Evolutionary conservation across 1,140 invertebrate genomes (phyloP).

Genomic region (Chlorops oryzae): DNA sequence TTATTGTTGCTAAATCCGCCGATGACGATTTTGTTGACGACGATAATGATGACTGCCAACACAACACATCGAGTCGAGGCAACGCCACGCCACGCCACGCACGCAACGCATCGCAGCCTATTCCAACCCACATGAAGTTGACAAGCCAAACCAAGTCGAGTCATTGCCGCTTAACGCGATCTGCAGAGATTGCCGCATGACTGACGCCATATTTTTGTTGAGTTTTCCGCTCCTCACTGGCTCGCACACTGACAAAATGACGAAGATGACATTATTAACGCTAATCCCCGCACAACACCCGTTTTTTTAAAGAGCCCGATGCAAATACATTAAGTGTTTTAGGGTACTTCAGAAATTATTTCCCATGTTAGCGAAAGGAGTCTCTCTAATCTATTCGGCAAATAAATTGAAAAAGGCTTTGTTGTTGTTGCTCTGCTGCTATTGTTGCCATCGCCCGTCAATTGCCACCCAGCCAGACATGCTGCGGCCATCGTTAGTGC

Average conservation of each 20-base stretch:
- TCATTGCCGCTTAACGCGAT: conserved; percentile 16
- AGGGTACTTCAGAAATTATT: conserved; percentile 17
- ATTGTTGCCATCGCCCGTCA: not conserved
- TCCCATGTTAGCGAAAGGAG: conserved; percentile 7
- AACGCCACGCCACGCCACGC: no score
- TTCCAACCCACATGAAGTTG: conserved; percentile 14
- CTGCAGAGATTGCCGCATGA: conserved; percentile 14
- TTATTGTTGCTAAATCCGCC: no score
- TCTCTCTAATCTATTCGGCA: no score
- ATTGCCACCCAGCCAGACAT: not conserved
- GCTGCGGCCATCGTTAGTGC: no score
- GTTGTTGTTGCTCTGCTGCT: not conserved
- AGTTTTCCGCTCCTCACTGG: no score
- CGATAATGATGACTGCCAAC: no score
- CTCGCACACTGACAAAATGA: no score
- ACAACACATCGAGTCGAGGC: no score
- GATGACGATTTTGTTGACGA: no score
- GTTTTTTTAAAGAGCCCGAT: conserved; percentile 10
- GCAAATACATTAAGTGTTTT: conserved; percentile 9
- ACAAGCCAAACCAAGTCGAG: conserved; percentile 17
- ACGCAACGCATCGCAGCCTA: no score
- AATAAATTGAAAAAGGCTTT: no score
- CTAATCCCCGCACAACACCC: conserved; percentile 7
- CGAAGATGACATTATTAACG: no score
- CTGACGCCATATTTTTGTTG: conserved; percentile 17